These are phyloP conservation scores for Parazoanthus darwini DNA, from an alignment of 92 coral and sea anemone genomes.

Conservation along the genomic window DNA sequence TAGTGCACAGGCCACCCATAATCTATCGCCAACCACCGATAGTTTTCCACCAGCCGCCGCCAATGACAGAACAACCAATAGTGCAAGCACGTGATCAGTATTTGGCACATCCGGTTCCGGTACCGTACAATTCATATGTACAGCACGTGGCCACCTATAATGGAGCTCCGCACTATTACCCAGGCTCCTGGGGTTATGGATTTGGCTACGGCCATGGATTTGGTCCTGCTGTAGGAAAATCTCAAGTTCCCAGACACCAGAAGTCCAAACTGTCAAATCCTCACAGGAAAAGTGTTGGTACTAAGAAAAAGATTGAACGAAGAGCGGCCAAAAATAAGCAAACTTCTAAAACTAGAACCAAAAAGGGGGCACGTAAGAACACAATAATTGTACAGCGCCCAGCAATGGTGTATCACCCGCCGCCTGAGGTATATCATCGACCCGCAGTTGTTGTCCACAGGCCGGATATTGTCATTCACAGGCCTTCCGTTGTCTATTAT, in stretches of 20 bases:
- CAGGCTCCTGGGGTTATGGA: constrained; percentile 67
- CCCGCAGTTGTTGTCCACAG: constrained; percentile 89
- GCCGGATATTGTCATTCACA: constrained; percentile 96
- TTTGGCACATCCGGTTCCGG: constrained; percentile 61
- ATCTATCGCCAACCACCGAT: constrained; percentile 83
- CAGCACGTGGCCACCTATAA: constrained; percentile 65
- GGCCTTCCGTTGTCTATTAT: constrained; percentile 93
- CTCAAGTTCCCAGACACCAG: constrained; percentile 54
- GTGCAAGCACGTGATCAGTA: constrained; percentile 77
- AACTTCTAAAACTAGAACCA: constrained; percentile 32
- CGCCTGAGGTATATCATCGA: constrained; percentile 92
- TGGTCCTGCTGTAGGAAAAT: constrained; percentile 54
- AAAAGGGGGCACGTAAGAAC: constrained; percentile 74
- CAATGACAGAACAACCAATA: constrained; percentile 77
- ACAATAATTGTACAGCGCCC: constrained; percentile 89
- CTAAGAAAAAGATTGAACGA: constrained; percentile 34
- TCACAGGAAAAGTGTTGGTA: constrained; percentile 16
- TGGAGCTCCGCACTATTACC: constrained; percentile 78
- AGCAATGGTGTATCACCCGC: constrained; percentile 90
- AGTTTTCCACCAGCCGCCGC: constrained; percentile 90
- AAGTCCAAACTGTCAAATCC: constrained; percentile 2
- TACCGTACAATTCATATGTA: constrained; percentile 52
- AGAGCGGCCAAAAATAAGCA: constrained; percentile 43
- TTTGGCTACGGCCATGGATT: constrained; percentile 25
- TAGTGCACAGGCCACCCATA: constrained; percentile 86